Evolutionary conservation across 2,113 vertebrate species (phyloP).

Genomic region (Pipra filicauda): DNA sequence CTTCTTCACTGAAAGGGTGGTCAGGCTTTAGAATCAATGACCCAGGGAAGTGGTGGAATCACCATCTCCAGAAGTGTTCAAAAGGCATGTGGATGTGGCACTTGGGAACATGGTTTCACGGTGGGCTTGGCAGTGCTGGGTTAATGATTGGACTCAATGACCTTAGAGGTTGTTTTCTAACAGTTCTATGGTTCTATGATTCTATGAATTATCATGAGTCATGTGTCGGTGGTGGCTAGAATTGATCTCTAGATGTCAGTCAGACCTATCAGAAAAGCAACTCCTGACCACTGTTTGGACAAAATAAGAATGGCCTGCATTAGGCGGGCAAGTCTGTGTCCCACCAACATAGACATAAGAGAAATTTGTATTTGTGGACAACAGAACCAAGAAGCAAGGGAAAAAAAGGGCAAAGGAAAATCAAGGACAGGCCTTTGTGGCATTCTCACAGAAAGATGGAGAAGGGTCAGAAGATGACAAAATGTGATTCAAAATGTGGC

Average conservation of each 20-base stretch:
- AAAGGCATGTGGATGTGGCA: background rate
- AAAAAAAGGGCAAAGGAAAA: background rate
- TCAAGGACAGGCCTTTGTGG: background rate
- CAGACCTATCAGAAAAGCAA: background rate
- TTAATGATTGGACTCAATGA: background rate
- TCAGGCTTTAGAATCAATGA: background rate
- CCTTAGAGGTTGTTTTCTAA: background rate
- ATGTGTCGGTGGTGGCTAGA: background rate
- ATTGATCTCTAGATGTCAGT: background rate
- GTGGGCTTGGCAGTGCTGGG: background rate
- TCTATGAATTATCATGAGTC: background rate
- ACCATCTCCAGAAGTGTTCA: background rate
- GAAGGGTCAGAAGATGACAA: background rate
- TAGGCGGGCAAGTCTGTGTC: background rate
- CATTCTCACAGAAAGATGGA: background rate
- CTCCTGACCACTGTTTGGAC: background rate
- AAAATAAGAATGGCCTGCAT: background rate
- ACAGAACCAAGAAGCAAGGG: background rate
- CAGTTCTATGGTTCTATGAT: fast-evolving
- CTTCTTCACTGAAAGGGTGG: background rate
- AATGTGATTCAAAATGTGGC: background rate
- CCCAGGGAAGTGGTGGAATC: background rate
- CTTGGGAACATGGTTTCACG: background rate
- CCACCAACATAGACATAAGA: background rate
- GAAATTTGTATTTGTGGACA: background rate